Evolutionary conservation across 2,113 vertebrate species (phyloP), one percentile per base, ranked within the genome.

Genomic region (Bagarius yarrelli): DNA sequence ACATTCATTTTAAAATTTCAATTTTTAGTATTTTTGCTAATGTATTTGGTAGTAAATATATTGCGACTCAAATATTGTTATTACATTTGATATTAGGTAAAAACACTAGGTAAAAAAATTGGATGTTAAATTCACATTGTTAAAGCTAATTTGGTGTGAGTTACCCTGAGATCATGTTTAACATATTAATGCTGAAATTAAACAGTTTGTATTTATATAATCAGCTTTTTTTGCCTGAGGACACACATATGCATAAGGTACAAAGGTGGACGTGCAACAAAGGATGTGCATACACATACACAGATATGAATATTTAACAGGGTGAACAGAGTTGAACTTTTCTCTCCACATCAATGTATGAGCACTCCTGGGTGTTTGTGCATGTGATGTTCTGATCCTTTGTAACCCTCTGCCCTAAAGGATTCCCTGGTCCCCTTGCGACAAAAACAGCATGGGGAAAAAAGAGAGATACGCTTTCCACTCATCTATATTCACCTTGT

Each of bases 241-340:
- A 73, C 69, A 64, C n/a, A 83, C n/a, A 73, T 76, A 71, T 79
- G 64, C 64, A 80, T 76, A 25, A 71, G 44, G 69, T 76, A 70
- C 72, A 76, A 85, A 57, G 81, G 81, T 79, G 76, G 83, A 71
- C 70, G 77, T 67, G 72, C 53, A 76, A 56, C 53, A 34, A 44
- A 56, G 57, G 14, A 30, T 61, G 60, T 56, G 32, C 66, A 14
- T 16, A 14, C 74, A 75, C 50, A 75, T 19, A 19, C 69, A 71
- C 57, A 76, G 27, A 36, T 70, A 86, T 83, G 76, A 81, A 86
- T 86, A 86, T 86, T 86, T 77, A 84, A 78, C 80, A 77, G 57
- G 50, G 52, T 79, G 75, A 74, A 82, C 83, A 85, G 67, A 84
- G 44, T 63, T 47, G 34, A 77, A 83, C 57, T 57, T 70, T 76